These are phyloP conservation scores for Tetragonula carbonaria DNA, from an alignment of 2,888 invertebrate species.

Conservation along the genomic window DNA sequence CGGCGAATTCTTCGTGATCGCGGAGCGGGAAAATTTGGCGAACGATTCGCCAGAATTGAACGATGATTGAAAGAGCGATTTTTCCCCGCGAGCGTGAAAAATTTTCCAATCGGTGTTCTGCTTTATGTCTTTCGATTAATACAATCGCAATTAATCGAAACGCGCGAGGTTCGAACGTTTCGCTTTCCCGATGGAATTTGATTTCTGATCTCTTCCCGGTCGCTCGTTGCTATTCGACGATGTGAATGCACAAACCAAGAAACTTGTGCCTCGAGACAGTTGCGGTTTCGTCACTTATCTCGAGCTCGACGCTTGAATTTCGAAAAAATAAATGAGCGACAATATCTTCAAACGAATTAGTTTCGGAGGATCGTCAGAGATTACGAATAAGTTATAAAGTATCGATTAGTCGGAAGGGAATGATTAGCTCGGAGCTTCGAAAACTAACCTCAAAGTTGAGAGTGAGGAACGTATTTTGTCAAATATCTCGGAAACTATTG, in stretches of 20 bases:
- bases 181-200: not conserved
- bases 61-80: not conserved
- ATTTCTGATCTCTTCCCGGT: not conserved
- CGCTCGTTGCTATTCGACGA: slow-evolving; percentile 1
- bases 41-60: not conserved
- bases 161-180: not conserved
- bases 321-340: no score
- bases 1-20: not conserved
- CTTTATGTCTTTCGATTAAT: not conserved
- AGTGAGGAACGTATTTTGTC: no score
- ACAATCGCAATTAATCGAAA: not conserved
- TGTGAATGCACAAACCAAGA: not conserved
- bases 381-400: no score
- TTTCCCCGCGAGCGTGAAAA: not conserved
- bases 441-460: no score
- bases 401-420: no score
- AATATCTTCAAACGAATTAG: no score
- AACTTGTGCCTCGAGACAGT: not conserved
- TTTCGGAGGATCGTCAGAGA: no score
- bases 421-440: no score
- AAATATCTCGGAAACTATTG: no score
- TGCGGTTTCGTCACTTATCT: slow-evolving; percentile 57
- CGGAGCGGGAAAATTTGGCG: not conserved
- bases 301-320: slow-evolving; percentile 11
- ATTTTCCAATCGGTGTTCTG: not conserved